Base-by-base conservation (phyloP, 2,113 vertebrate genomes). In the Ancistrus triradiatus region DNA sequence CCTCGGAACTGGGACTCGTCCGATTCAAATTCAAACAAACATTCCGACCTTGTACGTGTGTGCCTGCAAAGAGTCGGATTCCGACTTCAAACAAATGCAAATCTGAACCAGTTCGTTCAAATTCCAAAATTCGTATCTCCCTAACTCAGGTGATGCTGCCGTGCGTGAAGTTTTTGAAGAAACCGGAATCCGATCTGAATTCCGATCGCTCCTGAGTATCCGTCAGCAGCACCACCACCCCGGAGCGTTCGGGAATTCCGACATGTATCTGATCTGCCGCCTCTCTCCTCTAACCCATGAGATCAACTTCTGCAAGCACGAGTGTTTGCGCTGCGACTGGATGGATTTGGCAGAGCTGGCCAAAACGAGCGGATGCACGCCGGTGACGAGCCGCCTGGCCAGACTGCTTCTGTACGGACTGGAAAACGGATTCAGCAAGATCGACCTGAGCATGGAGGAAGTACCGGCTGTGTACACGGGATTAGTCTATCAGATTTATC, bases 131-230 rank as follows among this genome's bases (percentile, higher is more conserved):
- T n/a, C n/a, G n/a, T 17, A 18, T 2, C 31, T 1, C 28, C 7
- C 53, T 19, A n/a, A 57, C 52, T 46, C 31, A 90, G 96, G 90
- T 48, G 85, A 77, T 70, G 96, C 94, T 6, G 95, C 94, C n/a
- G 83, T 94, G 24, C 89, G 94, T 1, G 95, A 98, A 72, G 95
- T 98, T 33, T 91, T 91, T 0, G 96, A 97, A 81, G 95, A 98
- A 76, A 97, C 96, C 2, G 93, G 96, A 19, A 80, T 98, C 14
- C 89, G 74, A 69, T 89, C 94, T 0, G 85, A 95, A 75, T 97
- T 98, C 89, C 83, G 73, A 68, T 92, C 95, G 62, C 87, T 98
- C 76, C 81, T 98, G 66, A 94, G 94, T 66, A 59, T 98, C 38
- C 86, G 96, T 18, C 95, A 98, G 83, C 96, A 97, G 73, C 96